These are phyloP conservation scores for Drosophila neoperkinsi DNA, from an alignment of 2,888 invertebrate species.

Conservation along the genomic window DNA sequence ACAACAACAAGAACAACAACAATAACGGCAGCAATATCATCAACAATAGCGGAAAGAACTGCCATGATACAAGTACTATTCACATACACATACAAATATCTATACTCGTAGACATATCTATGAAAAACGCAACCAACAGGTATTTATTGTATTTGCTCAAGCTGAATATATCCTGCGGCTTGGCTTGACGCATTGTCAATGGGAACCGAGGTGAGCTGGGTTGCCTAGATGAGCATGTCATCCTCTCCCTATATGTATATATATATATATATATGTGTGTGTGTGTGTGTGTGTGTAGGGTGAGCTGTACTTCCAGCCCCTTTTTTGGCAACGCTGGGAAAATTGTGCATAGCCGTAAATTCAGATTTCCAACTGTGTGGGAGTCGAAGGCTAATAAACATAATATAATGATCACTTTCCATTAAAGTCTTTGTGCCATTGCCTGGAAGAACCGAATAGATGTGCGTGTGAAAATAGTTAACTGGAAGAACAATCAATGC, in stretches of 20 bases:
- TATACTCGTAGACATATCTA: slow-evolving; percentile 22
- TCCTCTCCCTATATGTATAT: background rate
- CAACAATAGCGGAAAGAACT: slow-evolving; percentile 60
- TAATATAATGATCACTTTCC: slow-evolving; percentile 41
- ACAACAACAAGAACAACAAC: background rate
- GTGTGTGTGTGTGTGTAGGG: slow-evolving; percentile 3
- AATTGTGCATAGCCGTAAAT: slow-evolving; percentile 61
- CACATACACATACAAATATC: slow-evolving; percentile 23
- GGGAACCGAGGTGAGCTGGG: slow-evolving; percentile 46
- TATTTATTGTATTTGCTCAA: slow-evolving; percentile 79
- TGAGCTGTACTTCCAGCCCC: slow-evolving; percentile 23
- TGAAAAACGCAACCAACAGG: slow-evolving; percentile 68
- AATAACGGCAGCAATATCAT: slow-evolving; percentile 53
- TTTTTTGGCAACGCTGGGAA: slow-evolving; percentile 55
- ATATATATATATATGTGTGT: background rate
- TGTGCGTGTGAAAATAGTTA: background rate
- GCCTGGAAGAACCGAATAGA: slow-evolving; percentile 13
- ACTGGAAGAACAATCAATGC: background rate
- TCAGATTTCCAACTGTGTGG: slow-evolving; percentile 58
- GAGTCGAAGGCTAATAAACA: slow-evolving; percentile 63
- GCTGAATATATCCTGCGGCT: slow-evolving; percentile 79
- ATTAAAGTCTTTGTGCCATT: slow-evolving; percentile 29
- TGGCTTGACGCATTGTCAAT: slow-evolving; percentile 76
- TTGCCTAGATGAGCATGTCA: slow-evolving; percentile 28
- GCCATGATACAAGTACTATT: slow-evolving; percentile 48